Evolutionary conservation across 2,797 vertebrate genomes (phyloP), one percentile per base, ranked within the genome.

Genomic region (Hippocampus kuda): DNA sequence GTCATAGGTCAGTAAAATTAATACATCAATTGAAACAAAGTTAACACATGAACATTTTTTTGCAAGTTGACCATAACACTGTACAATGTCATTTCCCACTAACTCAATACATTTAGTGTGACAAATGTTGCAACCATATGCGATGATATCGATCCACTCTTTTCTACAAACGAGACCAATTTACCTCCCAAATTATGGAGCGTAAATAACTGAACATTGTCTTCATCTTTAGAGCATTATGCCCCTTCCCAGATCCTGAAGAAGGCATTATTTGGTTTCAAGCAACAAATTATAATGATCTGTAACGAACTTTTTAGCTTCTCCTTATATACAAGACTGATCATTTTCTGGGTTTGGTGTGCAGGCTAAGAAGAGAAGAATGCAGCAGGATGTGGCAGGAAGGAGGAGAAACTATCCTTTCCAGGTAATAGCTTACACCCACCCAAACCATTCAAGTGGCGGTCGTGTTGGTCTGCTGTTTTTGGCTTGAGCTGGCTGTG

Each of bases 331-430:
- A 15, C 30, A 22, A 20, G 18, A 34, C 9, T 20, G 18, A 12
- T 44, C 4, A 42, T 53, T 51, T 48, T 78, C 49, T 51, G 16
- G 2, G 16, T 22, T 51, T 7, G 7, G 34, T 38, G 34, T 38
- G 34, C 34, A 38, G 34, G 34, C 34, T 4, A 66, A 27, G 12
- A 66, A 67, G 65, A 74, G 30, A 46, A 66, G 18, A 2, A 80
- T 82, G n/a, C 79, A 82, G 57, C 70, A 68, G 68, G 82, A 85
- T 51, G 66, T 66, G 22, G 42, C 62, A 60, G 85, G 60, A 75
- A 84, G 77, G 72, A 84, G 79, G 61, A 77, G 51, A 62, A 62
- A 62, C 20, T 1, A 12, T 56, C 74, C 54, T 2, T 70, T 65
- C 65, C 49, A 73, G 68, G 79, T 80, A 75, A 67, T 15, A 77